Conservation (phyloP, 1,140 invertebrate genomes). For the Chironomus striatipennis region DNA sequence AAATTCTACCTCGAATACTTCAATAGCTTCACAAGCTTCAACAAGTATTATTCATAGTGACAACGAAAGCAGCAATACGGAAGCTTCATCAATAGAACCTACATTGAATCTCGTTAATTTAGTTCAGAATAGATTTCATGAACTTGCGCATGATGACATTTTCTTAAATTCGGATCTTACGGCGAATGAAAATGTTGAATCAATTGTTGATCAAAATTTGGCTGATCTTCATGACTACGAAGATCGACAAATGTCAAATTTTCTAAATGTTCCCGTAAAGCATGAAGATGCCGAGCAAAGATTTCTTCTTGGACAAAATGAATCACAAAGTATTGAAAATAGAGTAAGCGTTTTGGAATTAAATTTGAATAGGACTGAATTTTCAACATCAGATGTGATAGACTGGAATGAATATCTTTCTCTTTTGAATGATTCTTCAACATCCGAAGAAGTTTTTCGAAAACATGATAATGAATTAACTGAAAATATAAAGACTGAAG, state of each 20-base stretch:
- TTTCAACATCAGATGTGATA: background rate
- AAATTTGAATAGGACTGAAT: background rate
- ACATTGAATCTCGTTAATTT: background rate
- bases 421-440: background rate
- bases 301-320: background rate
- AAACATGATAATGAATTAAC: background rate
- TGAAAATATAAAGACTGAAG: background rate
- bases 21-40: background rate
- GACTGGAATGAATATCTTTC: constrained; percentile 23
- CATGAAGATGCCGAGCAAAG: constrained; percentile 33
- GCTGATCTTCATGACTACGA: constrained; percentile 38
- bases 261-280: constrained; percentile 36
- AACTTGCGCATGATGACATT: constrained; percentile 29
- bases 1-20: constrained; percentile 11
- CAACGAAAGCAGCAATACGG: background rate
- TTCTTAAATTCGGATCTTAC: constrained; percentile 34
- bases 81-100: background rate
- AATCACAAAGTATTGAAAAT: background rate
- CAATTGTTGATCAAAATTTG: constrained; percentile 38
- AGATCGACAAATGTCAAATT: constrained; percentile 30
- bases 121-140: background rate
- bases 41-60: background rate
- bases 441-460: background rate
- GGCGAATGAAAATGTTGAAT: constrained; percentile 31
- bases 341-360: background rate